phyloP scores from a whole-genome alignment of 1,140 invertebrate genomes.

The Calliphora vicina region DNA sequence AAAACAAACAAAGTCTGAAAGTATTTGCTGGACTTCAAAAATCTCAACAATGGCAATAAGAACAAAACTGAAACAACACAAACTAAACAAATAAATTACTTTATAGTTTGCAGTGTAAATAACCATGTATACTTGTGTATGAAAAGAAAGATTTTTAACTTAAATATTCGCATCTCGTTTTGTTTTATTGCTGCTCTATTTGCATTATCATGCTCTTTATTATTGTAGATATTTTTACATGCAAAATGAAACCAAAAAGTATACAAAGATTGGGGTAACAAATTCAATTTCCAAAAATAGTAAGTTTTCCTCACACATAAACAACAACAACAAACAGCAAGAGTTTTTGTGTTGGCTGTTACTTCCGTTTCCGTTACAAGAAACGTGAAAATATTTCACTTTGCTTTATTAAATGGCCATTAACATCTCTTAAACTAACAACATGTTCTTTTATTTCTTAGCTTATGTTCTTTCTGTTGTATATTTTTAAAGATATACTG shows the following conservation, averaged over 20 bases:
- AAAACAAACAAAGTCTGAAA: not conserved
- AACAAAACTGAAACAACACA: not conserved
- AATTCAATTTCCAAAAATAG: slow-evolving; percentile 11
- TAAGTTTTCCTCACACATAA: not conserved
- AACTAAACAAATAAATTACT: slow-evolving; percentile 5
- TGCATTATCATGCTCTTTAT: not conserved
- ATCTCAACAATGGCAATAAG: not conserved
- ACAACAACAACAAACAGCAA: not conserved
- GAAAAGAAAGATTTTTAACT: not conserved
- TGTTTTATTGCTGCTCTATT: not conserved
- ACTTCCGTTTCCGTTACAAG: not conserved
- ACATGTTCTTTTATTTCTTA: not conserved
- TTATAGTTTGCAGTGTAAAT: not conserved
- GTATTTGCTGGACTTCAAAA: not conserved
- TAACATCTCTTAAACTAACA: not conserved
- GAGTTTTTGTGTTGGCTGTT: not conserved
- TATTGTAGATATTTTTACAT: not conserved
- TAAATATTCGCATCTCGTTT: slow-evolving; percentile 9
- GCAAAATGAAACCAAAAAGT: not conserved
- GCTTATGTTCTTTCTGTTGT: not conserved
- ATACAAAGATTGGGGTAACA: not conserved
- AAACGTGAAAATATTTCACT: not conserved
- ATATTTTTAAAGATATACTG: not conserved
- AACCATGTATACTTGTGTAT: not conserved
- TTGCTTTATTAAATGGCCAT: not conserved